Base-by-base conservation (phyloP, 2,113 vertebrate species). In the Pterocles burchelli region DNA sequence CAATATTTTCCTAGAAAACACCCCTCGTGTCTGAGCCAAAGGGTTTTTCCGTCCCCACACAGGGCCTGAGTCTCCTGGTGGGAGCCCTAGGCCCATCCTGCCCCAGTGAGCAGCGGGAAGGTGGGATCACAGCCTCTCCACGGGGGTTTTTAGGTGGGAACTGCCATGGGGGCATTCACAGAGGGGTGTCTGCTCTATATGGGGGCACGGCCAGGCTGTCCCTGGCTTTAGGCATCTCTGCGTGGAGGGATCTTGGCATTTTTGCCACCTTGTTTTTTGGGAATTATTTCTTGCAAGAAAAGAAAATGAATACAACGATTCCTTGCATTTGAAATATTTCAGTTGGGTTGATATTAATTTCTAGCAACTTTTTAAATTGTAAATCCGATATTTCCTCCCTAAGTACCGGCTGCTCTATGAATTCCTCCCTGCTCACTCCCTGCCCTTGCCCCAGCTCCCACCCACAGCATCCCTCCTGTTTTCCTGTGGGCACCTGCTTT, bases 231-330 rank as follows among this genome's bases (percentile, higher is more conserved):
- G 36, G 52, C 8, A 9, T 10, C 76, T 36, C 66, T 3, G 15
- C 8, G 0, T 0, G 25, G 26, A 41, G 45, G 13, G 7, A 3
- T 29, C 46, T 24, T 5, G 28, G 41, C 59, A n/a, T 28, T 61
- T 66, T 10, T 43, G 28, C 33, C 51, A 8, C 68, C 26, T 24
- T 31, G 2, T 66, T 81, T 48, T 15, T 8, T 13, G 52, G 26
- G 25, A 17, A 68, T 68, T 73, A 13, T 29, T 79, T 46, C 55
- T 36, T 3, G 0, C 19, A 5, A 25, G 62, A 14, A 46, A 52
- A 17, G 3, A 15, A 11, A 46, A 21, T 2, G 4, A 48, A 41
- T 4, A 28, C 33, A 54, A 5, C 0, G 0, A 9, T 17, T 57
- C 33, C 25, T 7, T 19, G 49, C 8, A 2, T 13, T 3, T 13